Evolutionary conservation across 2,888 invertebrate genomes (phyloP), one percentile per base, ranked within the genome.

Genomic region (Coleophora flavipennella): DNA sequence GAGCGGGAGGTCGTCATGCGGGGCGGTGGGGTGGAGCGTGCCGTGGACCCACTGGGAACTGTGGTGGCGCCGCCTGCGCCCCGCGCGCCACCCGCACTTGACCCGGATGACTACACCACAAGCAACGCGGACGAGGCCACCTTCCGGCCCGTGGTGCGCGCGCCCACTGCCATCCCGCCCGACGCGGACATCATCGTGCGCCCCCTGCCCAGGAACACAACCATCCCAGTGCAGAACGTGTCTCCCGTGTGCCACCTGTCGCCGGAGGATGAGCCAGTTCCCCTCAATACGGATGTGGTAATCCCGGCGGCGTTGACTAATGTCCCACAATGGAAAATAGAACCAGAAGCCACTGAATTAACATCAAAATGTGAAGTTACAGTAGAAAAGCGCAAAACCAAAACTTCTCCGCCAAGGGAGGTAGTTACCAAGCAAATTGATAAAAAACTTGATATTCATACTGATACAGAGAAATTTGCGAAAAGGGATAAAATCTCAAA

Each of bases 61-160:
- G 92, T 92, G 53, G 88, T 89, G 66, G 88, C 78, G 87, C 87
- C 75, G 87, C n/a, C 78, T 47, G 43, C 32, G 45, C 50, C 37
- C 41, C 70, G 43, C 46, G 40, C 49, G 60, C 43, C 55, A 61
- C 46, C 76, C 70, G 46, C 73, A 73, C 51, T 74, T 36, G 85
- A 85, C 56, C 69, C 69, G 36, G 80, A 84, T 58, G 61, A 55
- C 43, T 62, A 71, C 74, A 57, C 87, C 67, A 49, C 77, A 69
- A 58, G 74, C 79, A 66, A 85, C 71, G 87, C 87, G 59, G 91
- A 91, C 75, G 91, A 91, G 73, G 87, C 88, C 33, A 77, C 89
- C 40, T 91, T 91, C 72, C 85, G 91, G 12, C 90, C 91, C 27
- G 88, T 91, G 41, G 86, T 91, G 46, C 79, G 85, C 49, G 78